phyloP scores from a whole-genome alignment of 2,113 vertebrate genomes.

The Aphyosemion australe region DNA sequence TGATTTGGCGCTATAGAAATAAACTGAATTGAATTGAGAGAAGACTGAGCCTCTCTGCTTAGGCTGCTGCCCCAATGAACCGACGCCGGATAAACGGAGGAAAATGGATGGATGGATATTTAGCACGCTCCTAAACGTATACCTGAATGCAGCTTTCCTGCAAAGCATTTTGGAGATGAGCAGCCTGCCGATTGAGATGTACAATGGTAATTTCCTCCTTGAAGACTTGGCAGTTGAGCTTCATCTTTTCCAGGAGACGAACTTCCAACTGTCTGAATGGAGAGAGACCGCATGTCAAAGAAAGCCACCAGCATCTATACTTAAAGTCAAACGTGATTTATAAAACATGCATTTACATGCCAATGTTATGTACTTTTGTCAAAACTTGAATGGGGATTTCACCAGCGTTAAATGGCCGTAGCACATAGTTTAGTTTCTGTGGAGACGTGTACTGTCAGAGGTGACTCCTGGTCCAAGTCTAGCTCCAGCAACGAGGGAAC shows the following conservation, averaged over 20 bases:
- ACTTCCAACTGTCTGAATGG: slow-evolving; percentile 69
- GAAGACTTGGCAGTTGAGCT: slow-evolving; percentile 77
- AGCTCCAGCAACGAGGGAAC: no score
- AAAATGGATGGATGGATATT: no score
- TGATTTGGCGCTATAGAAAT: no score
- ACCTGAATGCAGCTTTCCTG: slow-evolving; percentile 70
- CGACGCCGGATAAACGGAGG: no score
- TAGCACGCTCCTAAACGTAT: neutral
- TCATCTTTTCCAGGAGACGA: slow-evolving; percentile 73
- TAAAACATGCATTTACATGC: neutral
- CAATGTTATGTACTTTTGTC: neutral
- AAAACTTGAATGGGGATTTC: neutral
- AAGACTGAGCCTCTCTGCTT: no score
- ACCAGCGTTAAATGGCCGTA: neutral
- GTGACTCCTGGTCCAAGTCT: no score
- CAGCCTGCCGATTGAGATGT: slow-evolving; percentile 65
- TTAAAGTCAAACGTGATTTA: neutral
- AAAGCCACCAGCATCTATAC: slow-evolving; percentile 1
- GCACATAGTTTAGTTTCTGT: neutral
- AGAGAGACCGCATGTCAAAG: slow-evolving; percentile 9
- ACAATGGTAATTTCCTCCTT: slow-evolving; percentile 77
- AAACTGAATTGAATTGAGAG: no score
- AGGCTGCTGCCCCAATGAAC: no score
- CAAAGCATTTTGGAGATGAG: slow-evolving; percentile 64
- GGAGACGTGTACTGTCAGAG: no score